These are phyloP conservation scores for Thereva unica DNA, from an alignment of 2,888 invertebrate species.

Conservation along the genomic window DNA sequence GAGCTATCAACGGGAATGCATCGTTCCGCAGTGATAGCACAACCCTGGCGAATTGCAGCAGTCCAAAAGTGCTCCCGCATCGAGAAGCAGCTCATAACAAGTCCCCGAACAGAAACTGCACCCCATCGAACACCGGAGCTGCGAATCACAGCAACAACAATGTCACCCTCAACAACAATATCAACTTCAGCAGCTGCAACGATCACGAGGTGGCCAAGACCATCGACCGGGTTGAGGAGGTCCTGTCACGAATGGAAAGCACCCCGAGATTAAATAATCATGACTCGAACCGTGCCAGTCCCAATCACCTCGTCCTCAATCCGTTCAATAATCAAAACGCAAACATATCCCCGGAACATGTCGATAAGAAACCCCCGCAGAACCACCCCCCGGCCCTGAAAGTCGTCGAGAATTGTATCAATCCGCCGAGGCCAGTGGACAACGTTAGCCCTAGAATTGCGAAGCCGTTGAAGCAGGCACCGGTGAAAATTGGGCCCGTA, in stretches of 20 bases:
- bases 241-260: constrained; percentile 39
- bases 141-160: constrained; percentile 8
- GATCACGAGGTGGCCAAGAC: constrained; percentile 41
- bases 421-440: too few species aligned
- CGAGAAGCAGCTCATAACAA: too few species aligned
- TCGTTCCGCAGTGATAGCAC: not conserved
- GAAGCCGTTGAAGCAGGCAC: too few species aligned
- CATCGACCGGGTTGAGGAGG: constrained; percentile 42
- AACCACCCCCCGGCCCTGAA: not conserved
- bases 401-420: too few species aligned
- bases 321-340: constrained; percentile 27
- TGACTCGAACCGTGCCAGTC: not conserved
- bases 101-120: too few species aligned
- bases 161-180: not conserved
- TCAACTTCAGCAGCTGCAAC: constrained; percentile 27
- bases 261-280: constrained; percentile 29
- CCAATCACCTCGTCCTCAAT: constrained; percentile 3
- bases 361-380: not conserved
- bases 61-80: too few species aligned
- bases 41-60: not conserved
- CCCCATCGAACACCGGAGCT: not conserved
- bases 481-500: too few species aligned
- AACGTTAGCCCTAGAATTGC: too few species aligned
- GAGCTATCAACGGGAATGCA: constrained; percentile 23
- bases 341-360: not conserved